phyloP scores from a whole-genome alignment of 2,888 invertebrate species.

The Nomada fabriciana region DNA sequence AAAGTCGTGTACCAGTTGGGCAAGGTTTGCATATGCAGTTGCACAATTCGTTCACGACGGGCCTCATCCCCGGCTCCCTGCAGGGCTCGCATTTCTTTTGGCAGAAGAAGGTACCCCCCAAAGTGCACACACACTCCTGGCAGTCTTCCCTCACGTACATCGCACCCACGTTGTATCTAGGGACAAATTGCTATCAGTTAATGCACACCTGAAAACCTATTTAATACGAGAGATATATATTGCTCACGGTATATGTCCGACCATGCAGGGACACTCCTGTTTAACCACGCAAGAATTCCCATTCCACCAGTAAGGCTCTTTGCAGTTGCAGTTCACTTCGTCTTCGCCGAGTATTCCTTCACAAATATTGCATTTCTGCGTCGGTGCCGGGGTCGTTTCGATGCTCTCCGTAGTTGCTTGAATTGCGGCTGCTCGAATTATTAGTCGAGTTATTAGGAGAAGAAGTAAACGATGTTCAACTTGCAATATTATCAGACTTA shows the following conservation, averaged over 20 bases:
- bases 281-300: slow-evolving; percentile 90
- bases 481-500: slow-evolving; percentile 77
- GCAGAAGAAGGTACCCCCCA: slow-evolving; percentile 91
- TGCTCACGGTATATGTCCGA: slow-evolving; percentile 87
- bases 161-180: slow-evolving; percentile 90
- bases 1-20: slow-evolving; percentile 87
- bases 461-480: neutral
- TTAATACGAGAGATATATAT: no score
- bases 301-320: slow-evolving; percentile 88
- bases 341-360: slow-evolving; percentile 84
- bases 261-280: slow-evolving; percentile 92
- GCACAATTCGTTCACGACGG: slow-evolving; percentile 88
- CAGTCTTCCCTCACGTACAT: slow-evolving; percentile 90
- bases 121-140: slow-evolving; percentile 91
- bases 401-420: neutral
- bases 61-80: slow-evolving; percentile 86
- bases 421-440: slow-evolving; percentile 23
- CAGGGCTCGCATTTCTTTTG: slow-evolving; percentile 89
- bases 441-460: neutral
- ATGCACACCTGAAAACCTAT: neutral
- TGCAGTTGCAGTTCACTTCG: slow-evolving; percentile 86
- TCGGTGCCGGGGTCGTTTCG: slow-evolving; percentile 14
- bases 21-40: slow-evolving; percentile 91
- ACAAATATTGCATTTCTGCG: slow-evolving; percentile 85
- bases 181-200: slow-evolving; percentile 12